Evolutionary conservation across 2,797 vertebrate genomes (phyloP).

Genomic region (Champsocephalus gunnari): DNA sequence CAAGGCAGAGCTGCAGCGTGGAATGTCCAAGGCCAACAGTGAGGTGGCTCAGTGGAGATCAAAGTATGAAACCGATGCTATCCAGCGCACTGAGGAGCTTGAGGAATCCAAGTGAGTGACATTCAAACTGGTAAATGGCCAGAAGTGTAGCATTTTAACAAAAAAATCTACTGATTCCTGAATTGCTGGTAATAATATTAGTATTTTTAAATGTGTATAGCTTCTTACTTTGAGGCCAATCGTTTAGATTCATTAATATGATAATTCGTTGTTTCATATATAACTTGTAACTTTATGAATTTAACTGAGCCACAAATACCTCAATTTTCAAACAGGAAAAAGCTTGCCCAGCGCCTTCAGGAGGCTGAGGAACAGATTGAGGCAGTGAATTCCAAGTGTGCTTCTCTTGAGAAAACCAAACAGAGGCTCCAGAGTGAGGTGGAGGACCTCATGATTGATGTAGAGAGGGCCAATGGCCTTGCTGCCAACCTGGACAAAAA

Average conservation of each 20-base stretch:
- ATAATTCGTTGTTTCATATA: too few species aligned
- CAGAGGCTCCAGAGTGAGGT: constrained; percentile 88
- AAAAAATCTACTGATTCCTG: too few species aligned
- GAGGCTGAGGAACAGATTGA: constrained; percentile 88
- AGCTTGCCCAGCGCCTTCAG: constrained; percentile 89
- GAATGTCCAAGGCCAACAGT: constrained; percentile 89
- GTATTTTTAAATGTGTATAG: too few species aligned
- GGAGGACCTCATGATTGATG: constrained; percentile 86
- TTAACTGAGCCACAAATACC: too few species aligned
- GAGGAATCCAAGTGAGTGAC: constrained; percentile 70
- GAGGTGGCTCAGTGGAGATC: constrained; percentile 91
- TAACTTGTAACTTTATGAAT: too few species aligned
- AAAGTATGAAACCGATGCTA: constrained; percentile 89
- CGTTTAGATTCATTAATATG: too few species aligned
- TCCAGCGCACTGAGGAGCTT: constrained; percentile 81
- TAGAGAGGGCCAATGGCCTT: too few species aligned
- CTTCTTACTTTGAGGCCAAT: too few species aligned
- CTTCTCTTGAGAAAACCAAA: constrained; percentile 89
- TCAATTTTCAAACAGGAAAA: constrained; percentile 79
- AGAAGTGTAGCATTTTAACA: not conserved
- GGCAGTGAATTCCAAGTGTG: constrained; percentile 87
- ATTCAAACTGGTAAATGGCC: not conserved
- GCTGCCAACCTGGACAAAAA: too few species aligned
- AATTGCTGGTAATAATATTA: too few species aligned
- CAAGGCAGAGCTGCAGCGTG: constrained; percentile 88